phyloP scores from a whole-genome alignment of 2,113 vertebrate species.

The Desmodus rotundus region DNA sequence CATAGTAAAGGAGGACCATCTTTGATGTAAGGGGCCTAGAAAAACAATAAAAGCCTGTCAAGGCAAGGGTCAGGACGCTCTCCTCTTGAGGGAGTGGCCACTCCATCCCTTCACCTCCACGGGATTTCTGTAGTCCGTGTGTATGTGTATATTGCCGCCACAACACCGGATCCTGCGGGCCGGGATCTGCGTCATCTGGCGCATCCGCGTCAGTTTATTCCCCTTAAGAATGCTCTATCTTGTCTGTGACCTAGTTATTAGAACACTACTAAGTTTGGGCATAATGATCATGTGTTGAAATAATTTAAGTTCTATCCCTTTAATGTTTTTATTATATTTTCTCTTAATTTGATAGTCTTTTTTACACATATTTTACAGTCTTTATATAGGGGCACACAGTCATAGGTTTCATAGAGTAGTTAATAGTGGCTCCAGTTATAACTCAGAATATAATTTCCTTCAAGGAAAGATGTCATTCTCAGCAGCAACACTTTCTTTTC shows the following conservation, averaged over 20 bases:
- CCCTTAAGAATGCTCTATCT: neutral
- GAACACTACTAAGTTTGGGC: neutral
- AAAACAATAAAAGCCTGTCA: too few species aligned
- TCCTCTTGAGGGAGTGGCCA: too few species aligned
- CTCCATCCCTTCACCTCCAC: too few species aligned
- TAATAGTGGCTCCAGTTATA: neutral
- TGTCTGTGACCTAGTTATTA: neutral
- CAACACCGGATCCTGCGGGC: too few species aligned
- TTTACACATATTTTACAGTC: neutral
- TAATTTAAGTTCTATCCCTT: neutral
- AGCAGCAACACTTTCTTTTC: neutral
- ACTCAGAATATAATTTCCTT: neutral
- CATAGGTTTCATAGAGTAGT: neutral
- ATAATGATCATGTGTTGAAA: neutral
- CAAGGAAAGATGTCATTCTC: neutral
- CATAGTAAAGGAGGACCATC: too few species aligned
- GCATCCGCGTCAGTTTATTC: too few species aligned
- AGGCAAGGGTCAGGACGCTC: too few species aligned
- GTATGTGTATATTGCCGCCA: too few species aligned
- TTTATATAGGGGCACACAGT: neutral
- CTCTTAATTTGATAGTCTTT: neutral
- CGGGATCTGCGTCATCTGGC: too few species aligned
- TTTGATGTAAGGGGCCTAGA: too few species aligned
- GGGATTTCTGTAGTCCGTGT: too few species aligned
- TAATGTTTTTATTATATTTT: neutral